Conservation (phyloP, 2,797 vertebrate species). For the Delichon dasypus region DNA sequence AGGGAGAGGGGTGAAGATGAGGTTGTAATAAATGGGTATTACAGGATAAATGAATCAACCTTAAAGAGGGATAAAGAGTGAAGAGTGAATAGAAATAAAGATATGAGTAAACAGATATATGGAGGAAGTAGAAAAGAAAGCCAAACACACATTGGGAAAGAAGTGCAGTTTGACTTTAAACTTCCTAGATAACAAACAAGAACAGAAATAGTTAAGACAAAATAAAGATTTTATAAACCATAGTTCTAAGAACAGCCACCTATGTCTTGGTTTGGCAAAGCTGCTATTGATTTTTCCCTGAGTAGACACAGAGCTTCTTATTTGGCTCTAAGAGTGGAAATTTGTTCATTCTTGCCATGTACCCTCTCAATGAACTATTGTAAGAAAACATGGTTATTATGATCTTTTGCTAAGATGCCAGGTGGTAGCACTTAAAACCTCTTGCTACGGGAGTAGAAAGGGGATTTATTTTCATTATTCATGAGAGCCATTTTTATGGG, state of each 20-base stretch:
- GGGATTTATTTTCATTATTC: slow-evolving; percentile 68
- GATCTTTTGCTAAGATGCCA: slow-evolving; percentile 70
- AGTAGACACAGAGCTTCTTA: slow-evolving; percentile 10
- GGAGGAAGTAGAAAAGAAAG: background rate
- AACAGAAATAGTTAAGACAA: background rate
- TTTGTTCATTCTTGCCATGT: slow-evolving; percentile 68
- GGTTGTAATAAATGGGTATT: slow-evolving; percentile 40
- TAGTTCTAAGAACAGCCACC: background rate
- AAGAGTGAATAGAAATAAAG: slow-evolving; percentile 14
- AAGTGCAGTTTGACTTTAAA: background rate
- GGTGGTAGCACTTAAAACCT: slow-evolving; percentile 68
- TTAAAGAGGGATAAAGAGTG: background rate
- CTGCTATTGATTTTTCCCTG: background rate
- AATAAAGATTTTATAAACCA: background rate
- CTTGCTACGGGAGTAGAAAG: slow-evolving; percentile 61
- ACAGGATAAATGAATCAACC: slow-evolving; percentile 11
- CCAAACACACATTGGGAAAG: background rate
- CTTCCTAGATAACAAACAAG: background rate
- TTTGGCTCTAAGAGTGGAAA: slow-evolving; percentile 46
- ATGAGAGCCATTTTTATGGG: slow-evolving; percentile 62
- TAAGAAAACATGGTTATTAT: slow-evolving; percentile 74
- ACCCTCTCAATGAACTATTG: slow-evolving; percentile 69
- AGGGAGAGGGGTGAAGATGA: slow-evolving; percentile 27
- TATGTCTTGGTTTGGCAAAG: background rate
- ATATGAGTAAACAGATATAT: background rate